Evolutionary conservation across 2,888 invertebrate species (phyloP), one percentile per base, ranked within the genome.

Genomic region (Elysia crispata): DNA sequence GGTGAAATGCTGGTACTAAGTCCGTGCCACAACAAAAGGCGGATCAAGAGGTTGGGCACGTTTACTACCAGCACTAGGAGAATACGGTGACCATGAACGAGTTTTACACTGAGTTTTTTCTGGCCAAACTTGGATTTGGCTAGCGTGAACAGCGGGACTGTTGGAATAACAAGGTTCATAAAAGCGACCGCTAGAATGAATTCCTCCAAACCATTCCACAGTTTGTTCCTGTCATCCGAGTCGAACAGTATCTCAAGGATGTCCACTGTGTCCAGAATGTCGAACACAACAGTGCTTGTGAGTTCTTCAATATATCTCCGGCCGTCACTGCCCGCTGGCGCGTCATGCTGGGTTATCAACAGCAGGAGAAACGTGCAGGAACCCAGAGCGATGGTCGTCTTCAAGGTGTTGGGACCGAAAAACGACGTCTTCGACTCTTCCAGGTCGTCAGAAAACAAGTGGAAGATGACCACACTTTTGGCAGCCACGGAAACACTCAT

Each of bases 271-370:
- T 94, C 94, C 54, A 94, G 90, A 66, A 94, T 92, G 88, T 94
- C 94, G 76, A 94, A 92, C 8, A 93, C 93, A 20, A 94, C 93
- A 50, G 93, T 93, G 33, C 93, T 93, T 67, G 93, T 93, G 28
- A 94, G 86, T 41, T 92, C 92, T n/a, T 92, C 92, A 72, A 94
- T 92, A 85, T 93, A 93, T 5, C 91, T 86, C 83, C 93, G 92
- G 28, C 93, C 90, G 11, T 92, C 89, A 1, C 93, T 91, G 60
- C 93, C 91, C n/a, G 92, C 88, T 69, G 91, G 91, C 20, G 93
- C 92, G 87, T 93, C 93, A 85, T 94, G 93, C 83, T 94, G 94
- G n/a, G 93, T 93, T 81, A 93, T 93, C 28, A 94, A 88, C 31
- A 94, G 89, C n/a, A 94, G 90, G 20, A 94, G 88, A 88, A 94